phyloP scores from a whole-genome alignment of 2,113 vertebrate species.

The Seriola aureovittata region DNA sequence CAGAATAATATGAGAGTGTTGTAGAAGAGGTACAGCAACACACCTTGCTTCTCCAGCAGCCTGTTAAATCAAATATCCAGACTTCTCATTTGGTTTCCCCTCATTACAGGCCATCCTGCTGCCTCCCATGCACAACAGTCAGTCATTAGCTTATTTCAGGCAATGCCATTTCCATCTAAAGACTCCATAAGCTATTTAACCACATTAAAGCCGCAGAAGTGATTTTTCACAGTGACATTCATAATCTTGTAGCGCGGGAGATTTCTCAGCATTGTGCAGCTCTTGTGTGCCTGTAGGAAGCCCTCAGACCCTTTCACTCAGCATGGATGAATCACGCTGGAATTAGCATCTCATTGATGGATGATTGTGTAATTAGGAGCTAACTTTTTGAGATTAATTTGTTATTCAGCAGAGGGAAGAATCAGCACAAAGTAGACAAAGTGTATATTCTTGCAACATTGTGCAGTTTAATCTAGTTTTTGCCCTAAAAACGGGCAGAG shows the following conservation, averaged over 20 bases:
- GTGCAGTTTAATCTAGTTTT: neutral
- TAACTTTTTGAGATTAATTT: conserved; percentile 11
- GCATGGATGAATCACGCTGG: neutral
- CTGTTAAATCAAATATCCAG: conserved; percentile 38
- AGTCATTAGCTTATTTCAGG: conserved; percentile 52
- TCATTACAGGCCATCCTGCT: conserved; percentile 32
- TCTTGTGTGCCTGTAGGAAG: conserved; percentile 3
- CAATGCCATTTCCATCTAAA: conserved; percentile 28
- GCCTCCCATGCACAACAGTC: conserved; percentile 16
- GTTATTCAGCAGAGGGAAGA: neutral
- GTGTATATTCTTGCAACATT: neutral
- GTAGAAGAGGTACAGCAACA: neutral
- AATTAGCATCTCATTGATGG: conserved; percentile 5
- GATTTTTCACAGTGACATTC: conserved; percentile 57
- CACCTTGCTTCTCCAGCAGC: neutral
- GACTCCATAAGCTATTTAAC: conserved; percentile 46
- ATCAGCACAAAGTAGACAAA: neutral
- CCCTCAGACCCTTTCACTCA: neutral
- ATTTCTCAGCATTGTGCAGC: neutral
- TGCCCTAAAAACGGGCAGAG: neutral
- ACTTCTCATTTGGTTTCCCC: conserved; percentile 27
- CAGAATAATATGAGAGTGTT: neutral
- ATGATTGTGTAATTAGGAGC: conserved; percentile 2
- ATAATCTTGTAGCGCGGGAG: conserved; percentile 29
- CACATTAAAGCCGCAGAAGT: conserved; percentile 47